phyloP scores from a whole-genome alignment of 2,888 invertebrate genomes.

The Drosophila neutralis region DNA sequence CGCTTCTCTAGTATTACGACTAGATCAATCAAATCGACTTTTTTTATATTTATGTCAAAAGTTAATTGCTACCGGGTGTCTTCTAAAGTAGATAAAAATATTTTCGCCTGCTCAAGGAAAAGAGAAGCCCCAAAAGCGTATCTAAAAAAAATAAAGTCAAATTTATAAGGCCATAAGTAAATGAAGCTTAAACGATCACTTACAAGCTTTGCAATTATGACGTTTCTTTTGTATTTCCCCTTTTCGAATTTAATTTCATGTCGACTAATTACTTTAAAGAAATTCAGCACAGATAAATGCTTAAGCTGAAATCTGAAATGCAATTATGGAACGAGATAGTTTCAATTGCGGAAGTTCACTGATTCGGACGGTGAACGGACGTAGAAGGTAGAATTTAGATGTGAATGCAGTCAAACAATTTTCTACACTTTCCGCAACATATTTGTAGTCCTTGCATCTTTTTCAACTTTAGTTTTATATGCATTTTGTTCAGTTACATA shows the following conservation, averaged over 20 bases:
- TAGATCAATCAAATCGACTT: too few relatives aligned
- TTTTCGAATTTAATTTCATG: conserved; percentile 15
- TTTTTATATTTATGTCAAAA: conserved; percentile 19
- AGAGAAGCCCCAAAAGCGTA: neutral
- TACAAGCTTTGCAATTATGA: conserved; percentile 6
- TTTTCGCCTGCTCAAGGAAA: neutral
- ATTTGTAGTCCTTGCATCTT: neutral
- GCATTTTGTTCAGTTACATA: neutral
- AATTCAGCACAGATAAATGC: neutral
- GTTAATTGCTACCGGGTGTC: neutral
- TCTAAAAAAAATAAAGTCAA: neutral
- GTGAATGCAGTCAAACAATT: neutral
- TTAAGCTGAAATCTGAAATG: neutral
- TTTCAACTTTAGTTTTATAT: neutral
- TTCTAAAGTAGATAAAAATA: neutral
- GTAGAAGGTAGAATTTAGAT: neutral
- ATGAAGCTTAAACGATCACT: neutral
- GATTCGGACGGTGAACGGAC: conserved; percentile 5
- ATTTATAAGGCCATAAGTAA: conserved; percentile 2
- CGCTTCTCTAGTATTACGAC: neutral
- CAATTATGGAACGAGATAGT: conserved; percentile 29
- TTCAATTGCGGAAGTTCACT: conserved; percentile 17
- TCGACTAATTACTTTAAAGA: conserved; percentile 8
- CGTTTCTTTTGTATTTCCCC: conserved; percentile 5
- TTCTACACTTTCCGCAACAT: neutral